Evolutionary conservation across 2,797 vertebrate species (phyloP), one percentile per base, ranked within the genome.

Genomic region (Aeoliscus strigatus): DNA sequence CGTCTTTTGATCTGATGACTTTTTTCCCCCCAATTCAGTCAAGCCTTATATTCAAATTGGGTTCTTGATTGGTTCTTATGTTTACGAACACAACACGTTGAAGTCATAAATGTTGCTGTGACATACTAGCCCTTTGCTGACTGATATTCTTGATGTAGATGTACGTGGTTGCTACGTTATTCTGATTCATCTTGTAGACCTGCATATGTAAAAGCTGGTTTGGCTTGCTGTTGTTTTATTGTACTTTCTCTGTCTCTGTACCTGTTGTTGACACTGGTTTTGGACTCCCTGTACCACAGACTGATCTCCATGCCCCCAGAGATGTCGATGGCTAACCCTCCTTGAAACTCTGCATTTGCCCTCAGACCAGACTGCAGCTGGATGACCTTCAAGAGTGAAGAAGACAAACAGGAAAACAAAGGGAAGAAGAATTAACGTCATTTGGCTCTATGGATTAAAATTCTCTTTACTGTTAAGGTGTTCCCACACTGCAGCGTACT

Each of bases 231-330:
- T 1, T 3, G 33, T 9, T 41, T 28, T 10, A 23, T 25, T 27
- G 26, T 5, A 14, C 18, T 5, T 14, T 24, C 12, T 60, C 7
- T 44, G 21, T 12, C n/a, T 32, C 24, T 15, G 39, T 88, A 99
- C 96, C 90, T 85, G 82, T 93, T 97, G 79, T 93, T 94, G 77
- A 99, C 89, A 3, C 82, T 93, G 53, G 95, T 98, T 87, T 98
- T 99, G 67, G 94, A 99, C 82, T 99, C 95, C 39, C 93, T 88
- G 83, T 98, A 97, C 96, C 96, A 99, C 48, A 99, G 88, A 74
- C 96, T 99, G 79, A 99, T 92, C 66, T 99, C 96, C 94, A 98
- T 97, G 49, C 93, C 90, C 66, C 96, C 95, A 0, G 96, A 94
- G 80, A 97, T 95, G 75, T 99, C 96, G 6, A 99, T 94, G 54